phyloP scores from a whole-genome alignment of 2,888 invertebrate genomes.

The Lapara coniferarum region DNA sequence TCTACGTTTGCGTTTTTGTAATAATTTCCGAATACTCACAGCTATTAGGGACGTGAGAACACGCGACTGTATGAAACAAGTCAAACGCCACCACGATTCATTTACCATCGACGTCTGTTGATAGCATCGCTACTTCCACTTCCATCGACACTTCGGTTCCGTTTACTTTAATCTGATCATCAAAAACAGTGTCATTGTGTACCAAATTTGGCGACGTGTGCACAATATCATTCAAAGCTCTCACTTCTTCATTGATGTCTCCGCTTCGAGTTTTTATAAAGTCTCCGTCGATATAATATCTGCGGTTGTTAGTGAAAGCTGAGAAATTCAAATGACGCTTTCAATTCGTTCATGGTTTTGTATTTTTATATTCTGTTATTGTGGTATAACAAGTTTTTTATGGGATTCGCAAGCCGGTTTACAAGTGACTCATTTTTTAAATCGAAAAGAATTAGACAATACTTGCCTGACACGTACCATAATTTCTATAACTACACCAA shows the following conservation, averaged over 20 bases:
- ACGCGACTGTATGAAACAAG: conserved; percentile 47
- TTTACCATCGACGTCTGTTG: conserved; percentile 56
- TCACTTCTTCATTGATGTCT: conserved; percentile 43
- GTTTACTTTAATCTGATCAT: conserved; percentile 34
- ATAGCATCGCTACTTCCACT: conserved; percentile 53
- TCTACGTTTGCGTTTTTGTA: conserved; percentile 76
- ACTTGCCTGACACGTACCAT: background rate
- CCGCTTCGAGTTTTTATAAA: conserved; percentile 48
- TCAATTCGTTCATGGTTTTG: conserved; percentile 28
- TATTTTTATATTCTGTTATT: conserved; percentile 3
- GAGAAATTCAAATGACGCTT: conserved; percentile 39
- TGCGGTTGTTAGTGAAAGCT: conserved; percentile 59
- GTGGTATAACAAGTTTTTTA: background rate
- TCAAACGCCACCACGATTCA: conserved; percentile 60
- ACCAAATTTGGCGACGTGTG: conserved; percentile 28
- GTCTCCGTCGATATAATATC: conserved; percentile 50
- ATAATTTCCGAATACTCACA: conserved; percentile 73
- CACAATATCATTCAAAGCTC: conserved; percentile 28
- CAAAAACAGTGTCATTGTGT: conserved; percentile 39
- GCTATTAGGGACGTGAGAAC: conserved; percentile 81
- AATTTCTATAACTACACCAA: too few species aligned
- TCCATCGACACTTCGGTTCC: conserved; percentile 51
- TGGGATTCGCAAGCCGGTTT: background rate
- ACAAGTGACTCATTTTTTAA: background rate
- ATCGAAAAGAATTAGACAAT: background rate